Evolutionary conservation across 2,888 invertebrate genomes (phyloP).

Genomic region (Callimorpha dominula): DNA sequence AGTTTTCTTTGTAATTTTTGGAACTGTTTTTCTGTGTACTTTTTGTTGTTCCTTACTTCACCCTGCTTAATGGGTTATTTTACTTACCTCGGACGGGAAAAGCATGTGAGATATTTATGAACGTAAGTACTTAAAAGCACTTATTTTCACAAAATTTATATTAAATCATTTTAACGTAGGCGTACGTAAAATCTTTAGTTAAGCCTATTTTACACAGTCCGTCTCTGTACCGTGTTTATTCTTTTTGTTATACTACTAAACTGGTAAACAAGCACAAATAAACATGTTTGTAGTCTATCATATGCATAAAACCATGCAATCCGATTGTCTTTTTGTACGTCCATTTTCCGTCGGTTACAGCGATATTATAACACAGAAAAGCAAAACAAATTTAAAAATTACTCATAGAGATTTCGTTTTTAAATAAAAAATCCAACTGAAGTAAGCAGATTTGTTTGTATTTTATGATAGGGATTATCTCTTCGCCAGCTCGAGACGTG

Average conservation of each 20-base stretch:
- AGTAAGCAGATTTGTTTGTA: conserved; percentile 30
- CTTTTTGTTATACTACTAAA: not conserved
- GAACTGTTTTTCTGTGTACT: not conserved
- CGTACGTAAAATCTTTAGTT: not conserved
- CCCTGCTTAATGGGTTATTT: too few relatives aligned
- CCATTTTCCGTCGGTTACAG: not conserved
- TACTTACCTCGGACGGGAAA: too few relatives aligned
- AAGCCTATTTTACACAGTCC: not conserved
- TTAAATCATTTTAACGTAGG: not conserved
- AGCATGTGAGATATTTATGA: too few relatives aligned
- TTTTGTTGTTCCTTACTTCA: too few relatives aligned
- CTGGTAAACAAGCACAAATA: not conserved
- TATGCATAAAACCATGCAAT: not conserved
- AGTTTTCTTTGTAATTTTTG: not conserved
- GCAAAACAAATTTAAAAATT: not conserved
- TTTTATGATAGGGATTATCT: conserved; percentile 48
- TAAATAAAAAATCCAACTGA: not conserved
- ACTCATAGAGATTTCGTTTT: too few relatives aligned
- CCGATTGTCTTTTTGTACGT: not conserved
- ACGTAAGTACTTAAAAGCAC: not conserved
- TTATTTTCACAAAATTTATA: not conserved
- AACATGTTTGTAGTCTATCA: not conserved
- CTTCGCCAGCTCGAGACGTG: conserved; percentile 40
- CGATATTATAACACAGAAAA: not conserved
- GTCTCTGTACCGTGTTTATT: not conserved